Evolutionary conservation across 2,888 invertebrate species (phyloP), one percentile per base, ranked within the genome.

Genomic region (Drosophila atroscutellata): DNA sequence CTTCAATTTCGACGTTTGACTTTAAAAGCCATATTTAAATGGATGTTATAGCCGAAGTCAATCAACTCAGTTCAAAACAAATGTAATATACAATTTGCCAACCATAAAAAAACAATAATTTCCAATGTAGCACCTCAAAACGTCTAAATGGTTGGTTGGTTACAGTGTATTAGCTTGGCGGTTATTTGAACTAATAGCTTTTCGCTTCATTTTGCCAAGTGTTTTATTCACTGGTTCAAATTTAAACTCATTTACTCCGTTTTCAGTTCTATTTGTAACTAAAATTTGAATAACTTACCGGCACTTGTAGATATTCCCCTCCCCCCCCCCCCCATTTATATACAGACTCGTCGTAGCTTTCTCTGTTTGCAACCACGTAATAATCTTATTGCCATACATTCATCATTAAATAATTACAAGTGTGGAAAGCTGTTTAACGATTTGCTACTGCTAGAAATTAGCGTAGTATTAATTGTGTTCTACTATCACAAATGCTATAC

Each of bases 261-360:
- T 75, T 60, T 61, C 36, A 63, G 75, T 75, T 79, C 76, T 76
- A 64, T 64, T 76, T 75, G 18, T 61, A 76, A 55, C 57, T 34
- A 54, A 58, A 45, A 73, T 73, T 73, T 66, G 54, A 75, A 63
- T 57, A 67, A 37, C 47, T 56, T 42, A 58, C 60, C 42, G 37
- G 11, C 26, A 66, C 61, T 58, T 75, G 32, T 60, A 37, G 15
- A 24, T n/a, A n/a, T n/a, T n/a, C n/a, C n/a, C n/a, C n/a, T n/a
- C n/a, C n/a, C n/a, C n/a, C n/a, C n/a, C n/a, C n/a, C n/a, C 39
- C 39, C 34, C 54, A 36, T 63, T 58, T 51, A 28, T 73, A 20
- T 34, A 18, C 7, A 34, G 20, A 52, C 32, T 34, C 37, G 39
- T 24, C 49, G 59, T 56, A 51, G 68, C 75, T 76, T 80, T 76